These are phyloP conservation scores for Stichopus horrens DNA, from an alignment of 53 echinoderm and acorn worm genomes.

Conservation along the genomic window DNA sequence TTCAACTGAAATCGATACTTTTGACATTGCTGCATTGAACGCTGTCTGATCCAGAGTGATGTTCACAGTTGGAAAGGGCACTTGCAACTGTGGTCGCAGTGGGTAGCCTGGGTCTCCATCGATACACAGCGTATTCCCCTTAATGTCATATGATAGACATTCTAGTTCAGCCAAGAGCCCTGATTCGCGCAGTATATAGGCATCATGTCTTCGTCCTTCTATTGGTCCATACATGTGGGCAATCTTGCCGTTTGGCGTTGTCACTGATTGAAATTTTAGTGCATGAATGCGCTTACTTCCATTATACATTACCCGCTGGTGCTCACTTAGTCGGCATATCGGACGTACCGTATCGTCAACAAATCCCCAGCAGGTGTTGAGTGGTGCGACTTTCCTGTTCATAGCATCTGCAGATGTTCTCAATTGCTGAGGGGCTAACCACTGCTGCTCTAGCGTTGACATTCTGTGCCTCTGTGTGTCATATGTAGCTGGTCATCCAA, in stretches of 20 bases:
- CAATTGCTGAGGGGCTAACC: too few species aligned
- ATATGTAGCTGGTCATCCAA: too few species aligned
- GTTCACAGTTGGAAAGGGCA: conserved; percentile 49
- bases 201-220: conserved; percentile 56
- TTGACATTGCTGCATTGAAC: conserved; percentile 60
- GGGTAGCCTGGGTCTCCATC: conserved; percentile 75
- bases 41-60: conserved; percentile 55
- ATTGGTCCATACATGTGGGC: conserved; percentile 58
- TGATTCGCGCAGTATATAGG: conserved; percentile 55
- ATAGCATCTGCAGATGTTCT: too few species aligned
- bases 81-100: conserved; percentile 63
- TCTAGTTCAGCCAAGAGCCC: conserved; percentile 52
- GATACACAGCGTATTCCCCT: conserved; percentile 58
- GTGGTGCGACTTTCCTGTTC: too few species aligned
- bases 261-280: conserved; percentile 52
- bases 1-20: conserved; percentile 61
- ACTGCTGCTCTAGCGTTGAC: too few species aligned
- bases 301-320: conserved; percentile 57
- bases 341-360: conserved; percentile 58
- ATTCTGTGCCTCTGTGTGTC: too few species aligned
- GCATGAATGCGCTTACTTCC: conserved; percentile 63
- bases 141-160: conserved; percentile 45
- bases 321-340: conserved; percentile 46
- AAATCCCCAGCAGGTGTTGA: conserved; percentile 36
- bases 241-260: conserved; percentile 50